Conservation (phyloP, 2,888 invertebrate species). For the Drosophila paramelanica region DNA sequence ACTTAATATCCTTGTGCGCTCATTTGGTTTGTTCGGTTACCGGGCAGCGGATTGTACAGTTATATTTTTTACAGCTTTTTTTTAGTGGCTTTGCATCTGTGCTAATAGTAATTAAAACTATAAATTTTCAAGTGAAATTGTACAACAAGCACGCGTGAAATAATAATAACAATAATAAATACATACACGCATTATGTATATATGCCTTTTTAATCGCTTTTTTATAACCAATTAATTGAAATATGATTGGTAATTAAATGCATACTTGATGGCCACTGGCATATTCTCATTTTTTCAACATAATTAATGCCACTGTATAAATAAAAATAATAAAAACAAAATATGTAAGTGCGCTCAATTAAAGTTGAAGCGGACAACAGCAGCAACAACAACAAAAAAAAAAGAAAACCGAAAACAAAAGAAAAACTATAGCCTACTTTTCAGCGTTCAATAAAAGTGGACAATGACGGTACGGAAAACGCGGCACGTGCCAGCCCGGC, state of each 20-base stretch:
- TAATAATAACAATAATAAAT: conserved; percentile 55
- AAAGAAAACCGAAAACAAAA: no score
- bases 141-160: conserved; percentile 42
- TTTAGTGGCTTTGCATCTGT: conserved; percentile 43
- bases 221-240: conserved; percentile 79
- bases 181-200: conserved; percentile 12
- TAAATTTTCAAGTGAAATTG: conserved; percentile 62
- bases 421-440: conserved; percentile 50
- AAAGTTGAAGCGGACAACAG: conserved; percentile 27
- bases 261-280: conserved; percentile 65
- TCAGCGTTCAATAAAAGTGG: conserved; percentile 47
- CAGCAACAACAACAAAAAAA: conserved; percentile 2
- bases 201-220: conserved; percentile 52
- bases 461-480: conserved; percentile 31
- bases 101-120: conserved; percentile 70
- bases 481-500: conserved; percentile 62
- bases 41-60: conserved; percentile 13
- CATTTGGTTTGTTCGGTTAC: conserved; percentile 15
- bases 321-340: conserved; percentile 23
- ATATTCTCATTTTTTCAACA: conserved; percentile 63
- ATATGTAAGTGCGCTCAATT: conserved; percentile 36
- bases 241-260: conserved; percentile 79
- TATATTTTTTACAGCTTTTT: conserved; percentile 2
- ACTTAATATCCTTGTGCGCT: conserved; percentile 62
- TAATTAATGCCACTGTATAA: conserved; percentile 57